These are phyloP conservation scores for Chloroceryle amazona DNA, from an alignment of 2,797 vertebrate species.

Conservation along the genomic window DNA sequence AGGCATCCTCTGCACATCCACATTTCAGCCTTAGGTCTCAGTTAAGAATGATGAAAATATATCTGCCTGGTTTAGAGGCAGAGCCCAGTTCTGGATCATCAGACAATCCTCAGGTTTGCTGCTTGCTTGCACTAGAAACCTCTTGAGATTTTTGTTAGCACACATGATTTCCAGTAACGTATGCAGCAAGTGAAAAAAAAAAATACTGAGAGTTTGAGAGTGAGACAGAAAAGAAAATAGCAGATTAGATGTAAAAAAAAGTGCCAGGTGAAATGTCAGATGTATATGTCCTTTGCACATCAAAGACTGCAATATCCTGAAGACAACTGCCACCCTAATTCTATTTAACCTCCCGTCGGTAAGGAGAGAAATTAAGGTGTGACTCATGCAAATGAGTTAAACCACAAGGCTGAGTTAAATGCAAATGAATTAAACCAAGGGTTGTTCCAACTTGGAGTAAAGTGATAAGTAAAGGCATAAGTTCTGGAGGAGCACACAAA, in stretches of 20 bases:
- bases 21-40: neutral
- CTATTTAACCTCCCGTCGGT: neutral
- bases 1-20: neutral
- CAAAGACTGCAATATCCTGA: conserved; percentile 1
- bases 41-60: neutral
- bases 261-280: neutral
- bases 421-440: neutral
- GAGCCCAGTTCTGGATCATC: neutral
- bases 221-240: neutral
- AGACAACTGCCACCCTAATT: neutral
- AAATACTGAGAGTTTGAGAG: neutral
- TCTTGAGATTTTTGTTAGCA: neutral
- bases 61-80: neutral
- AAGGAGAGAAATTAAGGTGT: conserved; percentile 1
- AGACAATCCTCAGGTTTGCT: neutral
- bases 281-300: neutral
- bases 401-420: neutral
- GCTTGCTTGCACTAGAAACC: neutral
- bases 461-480: neutral
- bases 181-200: neutral
- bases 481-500: neutral
- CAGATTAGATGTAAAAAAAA: neutral
- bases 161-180: neutral
- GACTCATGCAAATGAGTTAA: neutral
- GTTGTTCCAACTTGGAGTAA: neutral